Conservation (phyloP, 2,888 invertebrate species). For the Brachylomia viminalis region DNA sequence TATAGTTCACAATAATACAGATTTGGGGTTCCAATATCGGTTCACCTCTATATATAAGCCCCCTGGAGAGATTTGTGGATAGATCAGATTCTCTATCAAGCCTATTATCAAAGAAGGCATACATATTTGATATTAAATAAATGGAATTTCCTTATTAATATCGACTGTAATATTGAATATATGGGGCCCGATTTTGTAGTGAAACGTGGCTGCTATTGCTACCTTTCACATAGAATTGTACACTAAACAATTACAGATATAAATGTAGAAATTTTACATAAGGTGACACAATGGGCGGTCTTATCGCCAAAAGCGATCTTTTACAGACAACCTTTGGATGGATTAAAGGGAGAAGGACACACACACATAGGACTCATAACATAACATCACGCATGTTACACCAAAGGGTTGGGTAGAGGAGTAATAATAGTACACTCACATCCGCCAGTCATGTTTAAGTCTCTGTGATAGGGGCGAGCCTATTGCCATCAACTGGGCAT, state of each 20-base stretch:
- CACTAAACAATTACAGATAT: too few species aligned
- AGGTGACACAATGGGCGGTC: too few species aligned
- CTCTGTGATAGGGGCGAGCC: too few species aligned
- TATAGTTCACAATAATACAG: not conserved
- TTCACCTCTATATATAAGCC: constrained; percentile 45
- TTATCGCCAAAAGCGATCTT: too few species aligned
- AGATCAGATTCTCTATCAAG: constrained; percentile 41
- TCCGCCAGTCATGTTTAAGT: not conserved
- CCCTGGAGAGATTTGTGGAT: constrained; percentile 53
- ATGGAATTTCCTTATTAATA: constrained; percentile 49
- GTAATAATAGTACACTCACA: not conserved
- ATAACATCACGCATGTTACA: not conserved
- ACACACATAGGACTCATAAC: too few species aligned
- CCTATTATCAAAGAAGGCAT: constrained; percentile 39
- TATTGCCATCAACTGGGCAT: too few species aligned
- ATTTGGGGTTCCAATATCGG: constrained; percentile 46
- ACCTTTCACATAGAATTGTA: not conserved
- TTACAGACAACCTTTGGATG: too few species aligned
- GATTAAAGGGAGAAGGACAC: too few species aligned
- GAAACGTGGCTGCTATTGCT: not conserved
- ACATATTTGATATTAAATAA: constrained; percentile 53
- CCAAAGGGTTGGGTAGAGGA: not conserved
- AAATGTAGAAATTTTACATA: too few species aligned
- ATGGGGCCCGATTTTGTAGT: not conserved
- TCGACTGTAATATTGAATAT: constrained; percentile 16